phyloP scores from a whole-genome alignment of 2,888 invertebrate genomes.

The Mythimna ferrago region DNA sequence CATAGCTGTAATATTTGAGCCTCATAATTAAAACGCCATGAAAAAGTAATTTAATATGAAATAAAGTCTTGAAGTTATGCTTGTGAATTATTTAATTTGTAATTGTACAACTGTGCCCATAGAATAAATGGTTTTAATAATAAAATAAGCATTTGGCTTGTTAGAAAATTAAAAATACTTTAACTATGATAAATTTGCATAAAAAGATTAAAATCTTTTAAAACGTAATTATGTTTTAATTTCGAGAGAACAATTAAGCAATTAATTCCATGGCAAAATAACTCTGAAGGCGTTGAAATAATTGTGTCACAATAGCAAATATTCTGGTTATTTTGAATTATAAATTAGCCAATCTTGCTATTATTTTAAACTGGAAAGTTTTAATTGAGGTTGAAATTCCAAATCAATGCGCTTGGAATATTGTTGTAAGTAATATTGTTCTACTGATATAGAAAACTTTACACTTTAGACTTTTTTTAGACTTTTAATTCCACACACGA shows the following conservation, averaged over 20 bases:
- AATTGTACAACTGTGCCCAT: not conserved
- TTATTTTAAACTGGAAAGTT: not conserved
- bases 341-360: slow-evolving; percentile 4
- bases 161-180: slow-evolving; percentile 28
- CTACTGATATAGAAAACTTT: not conserved
- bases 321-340: slow-evolving; percentile 20
- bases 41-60: slow-evolving; percentile 13
- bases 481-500: not conserved
- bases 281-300: slow-evolving; percentile 13
- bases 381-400: not conserved
- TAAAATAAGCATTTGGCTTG: slow-evolving; percentile 15
- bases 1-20: slow-evolving; percentile 4
- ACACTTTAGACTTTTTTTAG: not conserved
- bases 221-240: slow-evolving; percentile 36
- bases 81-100: slow-evolving; percentile 3
- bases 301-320: slow-evolving; percentile 40
- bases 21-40: slow-evolving; percentile 10
- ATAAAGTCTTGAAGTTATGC: not conserved
- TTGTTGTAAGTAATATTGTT: not conserved
- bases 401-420: not conserved
- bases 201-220: slow-evolving; percentile 25
- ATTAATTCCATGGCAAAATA: slow-evolving; percentile 36
- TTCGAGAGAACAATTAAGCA: slow-evolving; percentile 40
- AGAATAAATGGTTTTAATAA: not conserved
- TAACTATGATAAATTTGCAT: slow-evolving; percentile 38